Evolutionary conservation across 2,797 vertebrate genomes (phyloP).

Genomic region (Sebastes matsubarae): DNA sequence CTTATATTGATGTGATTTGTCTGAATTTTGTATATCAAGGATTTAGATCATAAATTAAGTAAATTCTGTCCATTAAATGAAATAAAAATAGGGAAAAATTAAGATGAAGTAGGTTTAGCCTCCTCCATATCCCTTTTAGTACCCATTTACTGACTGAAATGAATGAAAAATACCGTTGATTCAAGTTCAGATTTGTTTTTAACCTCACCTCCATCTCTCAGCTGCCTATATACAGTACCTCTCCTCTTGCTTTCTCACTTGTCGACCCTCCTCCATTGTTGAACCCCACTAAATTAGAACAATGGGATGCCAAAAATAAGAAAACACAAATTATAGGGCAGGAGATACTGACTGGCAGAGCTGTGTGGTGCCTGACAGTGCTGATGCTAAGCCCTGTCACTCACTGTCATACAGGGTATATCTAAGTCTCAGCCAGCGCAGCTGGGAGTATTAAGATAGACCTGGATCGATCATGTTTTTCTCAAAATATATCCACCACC

Average conservation of each 20-base stretch:
- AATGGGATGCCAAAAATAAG: conserved; percentile 53
- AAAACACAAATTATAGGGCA: conserved; percentile 64
- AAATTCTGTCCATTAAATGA: not conserved
- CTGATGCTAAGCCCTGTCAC: conserved; percentile 68
- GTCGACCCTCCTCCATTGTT: conserved; percentile 8
- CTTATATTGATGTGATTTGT: not conserved
- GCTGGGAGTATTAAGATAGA: conserved; percentile 42
- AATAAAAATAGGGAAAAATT: not conserved
- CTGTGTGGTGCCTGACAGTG: conserved; percentile 54
- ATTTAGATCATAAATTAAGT: not conserved
- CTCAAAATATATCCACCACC: not conserved
- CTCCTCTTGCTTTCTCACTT: not conserved
- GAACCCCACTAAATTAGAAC: conserved; percentile 38
- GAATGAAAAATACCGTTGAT: not conserved
- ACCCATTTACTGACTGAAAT: not conserved
- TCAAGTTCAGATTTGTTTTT: not conserved
- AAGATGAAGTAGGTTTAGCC: not conserved
- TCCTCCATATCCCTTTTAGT: not conserved
- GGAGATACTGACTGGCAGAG: conserved; percentile 62
- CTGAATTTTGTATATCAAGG: not conserved
- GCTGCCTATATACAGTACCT: not conserved
- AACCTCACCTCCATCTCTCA: not conserved
- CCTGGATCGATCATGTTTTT: conserved; percentile 26
- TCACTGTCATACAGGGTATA: conserved; percentile 64
- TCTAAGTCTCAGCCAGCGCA: conserved; percentile 34